A percentile compares a stretch with the other conserved stretches of the same genome.
Evolutionary conservation across 2,888 invertebrate genomes (phyloP).

Genomic region (Augochlorella aurata): DNA sequence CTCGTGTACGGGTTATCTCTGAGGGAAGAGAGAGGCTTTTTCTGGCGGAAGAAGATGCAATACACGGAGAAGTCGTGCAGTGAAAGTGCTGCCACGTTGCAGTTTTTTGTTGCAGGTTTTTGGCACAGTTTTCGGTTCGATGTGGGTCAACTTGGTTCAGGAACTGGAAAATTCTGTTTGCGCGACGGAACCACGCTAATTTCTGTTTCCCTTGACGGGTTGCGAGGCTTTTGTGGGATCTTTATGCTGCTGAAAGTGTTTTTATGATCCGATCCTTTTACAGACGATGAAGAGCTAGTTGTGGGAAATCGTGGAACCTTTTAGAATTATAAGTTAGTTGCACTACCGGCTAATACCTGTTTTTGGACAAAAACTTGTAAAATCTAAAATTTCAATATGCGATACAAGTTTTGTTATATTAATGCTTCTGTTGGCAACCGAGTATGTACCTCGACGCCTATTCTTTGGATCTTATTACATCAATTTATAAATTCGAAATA

Average conservation of each 20-base stretch:
- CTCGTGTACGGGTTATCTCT: background rate
- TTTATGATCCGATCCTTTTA: background rate
- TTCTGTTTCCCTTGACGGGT: background rate
- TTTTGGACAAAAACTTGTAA: too few relatives aligned
- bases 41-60: background rate
- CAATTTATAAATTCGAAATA: too few relatives aligned
- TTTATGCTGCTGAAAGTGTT: background rate
- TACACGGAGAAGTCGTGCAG: slow-evolving; percentile 1
- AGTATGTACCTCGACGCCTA: too few relatives aligned
- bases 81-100: slow-evolving; percentile 19
- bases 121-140: slow-evolving; percentile 13
- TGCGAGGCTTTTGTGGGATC: background rate
- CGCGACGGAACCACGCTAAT: background rate
- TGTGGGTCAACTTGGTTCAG: slow-evolving; percentile 7
- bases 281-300: background rate
- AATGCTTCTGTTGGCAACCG: too few relatives aligned
- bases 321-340: too few relatives aligned
- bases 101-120: background rate
- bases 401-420: too few relatives aligned
- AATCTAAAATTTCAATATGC: too few relatives aligned
- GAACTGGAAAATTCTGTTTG: slow-evolving; percentile 4
- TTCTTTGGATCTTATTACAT: too few relatives aligned
- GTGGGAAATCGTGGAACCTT: too few relatives aligned
- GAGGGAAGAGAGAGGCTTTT: background rate
- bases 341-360: too few relatives aligned